Evolutionary conservation across 2,888 invertebrate species (phyloP).

Genomic region (Drosophila recens): DNA sequence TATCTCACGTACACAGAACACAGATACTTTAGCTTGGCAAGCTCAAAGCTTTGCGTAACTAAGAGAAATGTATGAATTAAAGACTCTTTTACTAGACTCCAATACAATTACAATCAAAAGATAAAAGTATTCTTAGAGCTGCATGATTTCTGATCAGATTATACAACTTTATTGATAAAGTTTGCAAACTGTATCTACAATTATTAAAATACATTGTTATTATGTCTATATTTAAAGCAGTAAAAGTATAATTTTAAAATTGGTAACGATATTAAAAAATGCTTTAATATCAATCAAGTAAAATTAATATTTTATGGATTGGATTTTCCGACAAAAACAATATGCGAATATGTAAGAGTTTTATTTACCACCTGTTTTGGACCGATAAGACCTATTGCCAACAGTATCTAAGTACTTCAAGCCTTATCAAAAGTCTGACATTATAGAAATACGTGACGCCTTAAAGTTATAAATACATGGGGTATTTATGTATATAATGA

Average conservation of each 20-base stretch:
- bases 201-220: not conserved
- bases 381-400: constrained; percentile 25
- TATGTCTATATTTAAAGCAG: not conserved
- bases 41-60: not conserved
- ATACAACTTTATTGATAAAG: not conserved
- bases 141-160: not conserved
- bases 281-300: not conserved
- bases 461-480: constrained; percentile 1
- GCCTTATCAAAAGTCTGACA: constrained; percentile 22
- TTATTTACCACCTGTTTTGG: not conserved
- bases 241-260: not conserved
- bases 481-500: not conserved
- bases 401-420: constrained; percentile 13
- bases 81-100: not conserved
- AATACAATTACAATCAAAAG: not conserved
- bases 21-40: not conserved
- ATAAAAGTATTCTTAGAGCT: not conserved
- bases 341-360: constrained; percentile 6
- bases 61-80: not conserved
- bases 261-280: not conserved
- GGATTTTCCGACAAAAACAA: not conserved
- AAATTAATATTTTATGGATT: not conserved
- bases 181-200: too few relatives aligned
- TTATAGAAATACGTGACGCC: constrained; percentile 29
- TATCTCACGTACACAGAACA: constrained; percentile 10